Evolutionary conservation across 1,140 invertebrate genomes (phyloP).

Genomic region (Contarinia nasturtii): DNA sequence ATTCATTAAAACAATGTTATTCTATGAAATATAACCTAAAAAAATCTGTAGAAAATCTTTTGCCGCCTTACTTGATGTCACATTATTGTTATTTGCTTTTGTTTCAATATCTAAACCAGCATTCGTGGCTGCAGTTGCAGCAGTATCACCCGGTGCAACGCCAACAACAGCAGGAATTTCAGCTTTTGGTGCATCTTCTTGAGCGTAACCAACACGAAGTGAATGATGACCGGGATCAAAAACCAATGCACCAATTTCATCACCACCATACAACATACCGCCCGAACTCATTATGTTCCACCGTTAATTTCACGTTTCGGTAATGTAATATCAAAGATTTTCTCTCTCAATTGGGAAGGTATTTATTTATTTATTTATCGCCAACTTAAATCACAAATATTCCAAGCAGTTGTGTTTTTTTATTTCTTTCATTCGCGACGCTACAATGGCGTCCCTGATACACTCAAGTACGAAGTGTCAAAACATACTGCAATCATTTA

Average conservation of each 20-base stretch:
- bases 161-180: constrained; percentile 77
- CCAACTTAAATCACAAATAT: not conserved
- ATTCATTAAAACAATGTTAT: constrained; percentile 1
- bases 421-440: not conserved
- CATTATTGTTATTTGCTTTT: constrained; percentile 39
- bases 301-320: not conserved
- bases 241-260: constrained; percentile 95
- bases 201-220: constrained; percentile 28
- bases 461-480: too few relatives aligned
- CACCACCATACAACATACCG: constrained; percentile 69
- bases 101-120: constrained; percentile 30
- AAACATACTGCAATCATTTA: too few relatives aligned
- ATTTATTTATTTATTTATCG: not conserved
- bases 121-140: constrained; percentile 22
- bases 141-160: constrained; percentile 37
- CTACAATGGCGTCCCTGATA: not conserved
- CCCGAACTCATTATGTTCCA: constrained; percentile 15
- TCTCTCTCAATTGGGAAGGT: not conserved
- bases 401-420: not conserved
- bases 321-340: not conserved
- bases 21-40: not conserved
- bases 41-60: too few relatives aligned
- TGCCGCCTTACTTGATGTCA: constrained; percentile 8
- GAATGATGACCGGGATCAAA: constrained; percentile 91
- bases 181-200: constrained; percentile 79